Conservation (phyloP, 2,888 invertebrate genomes). For the Melieria picta region DNA sequence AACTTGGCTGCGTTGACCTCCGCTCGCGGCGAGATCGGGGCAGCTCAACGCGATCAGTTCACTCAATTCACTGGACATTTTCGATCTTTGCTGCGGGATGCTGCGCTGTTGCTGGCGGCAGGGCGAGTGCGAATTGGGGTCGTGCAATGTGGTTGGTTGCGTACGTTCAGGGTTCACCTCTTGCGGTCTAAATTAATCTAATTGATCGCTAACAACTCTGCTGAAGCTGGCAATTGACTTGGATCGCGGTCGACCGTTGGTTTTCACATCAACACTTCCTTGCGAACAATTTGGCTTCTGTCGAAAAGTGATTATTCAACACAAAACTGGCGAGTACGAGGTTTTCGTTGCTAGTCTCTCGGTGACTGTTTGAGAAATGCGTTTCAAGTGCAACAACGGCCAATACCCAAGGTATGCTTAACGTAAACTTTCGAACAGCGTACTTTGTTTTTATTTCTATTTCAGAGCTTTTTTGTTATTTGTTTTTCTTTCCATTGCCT, state of each 20-base stretch:
- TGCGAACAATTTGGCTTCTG: constrained; percentile 10
- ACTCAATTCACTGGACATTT: constrained; percentile 60
- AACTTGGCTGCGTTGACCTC: constrained; percentile 42
- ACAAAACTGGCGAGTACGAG: constrained; percentile 24
- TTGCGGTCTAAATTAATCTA: constrained; percentile 12
- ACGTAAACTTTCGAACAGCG: too few species aligned
- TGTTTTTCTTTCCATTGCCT: too few species aligned
- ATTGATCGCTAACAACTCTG: too few species aligned
- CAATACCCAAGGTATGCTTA: too few species aligned
- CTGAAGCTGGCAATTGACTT: too few species aligned
- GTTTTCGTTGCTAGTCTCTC: constrained; percentile 38
- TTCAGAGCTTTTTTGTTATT: too few species aligned
- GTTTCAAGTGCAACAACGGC: constrained; percentile 32
- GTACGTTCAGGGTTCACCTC: constrained; percentile 44
- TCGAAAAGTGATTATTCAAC: constrained; percentile 27
- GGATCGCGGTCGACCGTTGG: too few species aligned
- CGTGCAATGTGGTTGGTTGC: constrained; percentile 35
- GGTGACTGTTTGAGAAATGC: constrained; percentile 43
- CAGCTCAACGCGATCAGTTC: constrained; percentile 61
- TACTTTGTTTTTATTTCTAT: too few species aligned
- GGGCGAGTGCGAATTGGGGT: constrained; percentile 12
- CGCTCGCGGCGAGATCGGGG: constrained; percentile 51
- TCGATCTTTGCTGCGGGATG: constrained; percentile 10
- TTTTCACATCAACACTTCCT: not conserved
- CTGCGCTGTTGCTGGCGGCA: constrained; percentile 18